Percentiles rank a stretch among this genome's conserved stretches.
Evolutionary conservation across 2,113 vertebrate genomes (phyloP).

Genomic region (Calidris pygmaea): DNA sequence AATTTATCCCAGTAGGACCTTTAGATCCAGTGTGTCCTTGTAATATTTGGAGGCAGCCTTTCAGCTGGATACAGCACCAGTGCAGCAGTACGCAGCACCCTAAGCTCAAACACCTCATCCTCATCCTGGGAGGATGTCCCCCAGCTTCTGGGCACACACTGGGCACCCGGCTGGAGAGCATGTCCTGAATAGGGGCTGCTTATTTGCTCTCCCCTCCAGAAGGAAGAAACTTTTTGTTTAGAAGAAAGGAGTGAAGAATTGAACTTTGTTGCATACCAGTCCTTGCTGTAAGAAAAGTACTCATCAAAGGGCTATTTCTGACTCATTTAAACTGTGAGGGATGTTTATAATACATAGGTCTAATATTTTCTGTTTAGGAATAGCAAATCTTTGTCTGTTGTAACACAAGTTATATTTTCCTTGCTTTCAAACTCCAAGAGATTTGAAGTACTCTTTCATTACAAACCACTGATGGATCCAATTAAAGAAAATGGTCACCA

Average conservation of each 20-base stretch:
- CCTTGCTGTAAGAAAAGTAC: background rate
- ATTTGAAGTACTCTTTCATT: background rate
- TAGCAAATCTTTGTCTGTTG: background rate
- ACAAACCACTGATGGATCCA: background rate
- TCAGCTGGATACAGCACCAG: background rate
- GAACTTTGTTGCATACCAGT: background rate
- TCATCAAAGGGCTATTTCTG: background rate
- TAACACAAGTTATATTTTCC: background rate
- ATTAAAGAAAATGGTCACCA: background rate
- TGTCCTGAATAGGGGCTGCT: background rate
- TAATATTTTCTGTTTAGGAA: background rate
- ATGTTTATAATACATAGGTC: background rate
- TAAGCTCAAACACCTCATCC: background rate
- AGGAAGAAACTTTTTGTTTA: background rate
- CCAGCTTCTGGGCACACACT: background rate
- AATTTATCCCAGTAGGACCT: background rate
- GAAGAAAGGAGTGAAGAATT: background rate
- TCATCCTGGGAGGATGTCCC: background rate
- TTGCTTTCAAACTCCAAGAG: background rate
- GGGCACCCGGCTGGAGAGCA: accelerated
- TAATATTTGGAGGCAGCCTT: background rate
- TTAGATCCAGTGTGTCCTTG: background rate
- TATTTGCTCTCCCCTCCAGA: background rate
- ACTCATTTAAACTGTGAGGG: background rate
- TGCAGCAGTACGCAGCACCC: background rate